Percentiles rank a stretch among this genome's conserved stretches.
phyloP scores from a whole-genome alignment of 2,888 invertebrate genomes.

The Eupithecia dodoneata region DNA sequence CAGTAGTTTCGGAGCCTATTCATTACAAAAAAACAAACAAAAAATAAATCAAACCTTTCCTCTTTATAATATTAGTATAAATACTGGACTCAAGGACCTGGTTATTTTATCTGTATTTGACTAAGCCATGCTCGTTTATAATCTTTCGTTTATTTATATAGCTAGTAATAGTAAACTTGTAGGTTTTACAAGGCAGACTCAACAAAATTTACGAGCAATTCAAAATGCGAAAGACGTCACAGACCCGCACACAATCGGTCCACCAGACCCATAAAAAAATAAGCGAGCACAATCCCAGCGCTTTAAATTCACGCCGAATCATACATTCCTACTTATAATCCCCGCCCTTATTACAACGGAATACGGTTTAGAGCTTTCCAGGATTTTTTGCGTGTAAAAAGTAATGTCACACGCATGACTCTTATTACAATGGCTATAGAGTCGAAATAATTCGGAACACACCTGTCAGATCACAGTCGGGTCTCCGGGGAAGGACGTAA shows the following conservation, averaged over 20 bases:
- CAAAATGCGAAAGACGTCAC: background rate
- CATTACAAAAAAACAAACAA: too few species aligned
- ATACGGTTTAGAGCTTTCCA: background rate
- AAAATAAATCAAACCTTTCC: too few species aligned
- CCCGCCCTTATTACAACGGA: background rate
- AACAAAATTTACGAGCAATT: background rate
- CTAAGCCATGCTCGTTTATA: background rate
- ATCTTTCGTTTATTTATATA: background rate
- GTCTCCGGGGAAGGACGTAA: conserved; percentile 51
- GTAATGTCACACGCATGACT: conserved; percentile 18
- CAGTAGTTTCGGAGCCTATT: too few species aligned
- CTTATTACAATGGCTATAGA: background rate
- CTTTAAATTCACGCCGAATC: conserved; percentile 13
- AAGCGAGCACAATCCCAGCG: conserved; percentile 8
- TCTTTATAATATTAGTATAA: too few species aligned
- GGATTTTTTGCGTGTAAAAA: background rate
- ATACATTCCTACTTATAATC: background rate
- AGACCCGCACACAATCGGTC: conserved; percentile 3
- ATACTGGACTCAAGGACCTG: too few species aligned
- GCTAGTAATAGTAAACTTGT: background rate
- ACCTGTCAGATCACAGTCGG: conserved; percentile 53
- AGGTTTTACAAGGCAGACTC: background rate
- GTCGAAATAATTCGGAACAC: conserved; percentile 25
- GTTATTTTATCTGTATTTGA: background rate
- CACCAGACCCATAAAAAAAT: conserved; percentile 10